Conservation (phyloP, 2,797 vertebrate species). For the Enteromius argenteus region DNA sequence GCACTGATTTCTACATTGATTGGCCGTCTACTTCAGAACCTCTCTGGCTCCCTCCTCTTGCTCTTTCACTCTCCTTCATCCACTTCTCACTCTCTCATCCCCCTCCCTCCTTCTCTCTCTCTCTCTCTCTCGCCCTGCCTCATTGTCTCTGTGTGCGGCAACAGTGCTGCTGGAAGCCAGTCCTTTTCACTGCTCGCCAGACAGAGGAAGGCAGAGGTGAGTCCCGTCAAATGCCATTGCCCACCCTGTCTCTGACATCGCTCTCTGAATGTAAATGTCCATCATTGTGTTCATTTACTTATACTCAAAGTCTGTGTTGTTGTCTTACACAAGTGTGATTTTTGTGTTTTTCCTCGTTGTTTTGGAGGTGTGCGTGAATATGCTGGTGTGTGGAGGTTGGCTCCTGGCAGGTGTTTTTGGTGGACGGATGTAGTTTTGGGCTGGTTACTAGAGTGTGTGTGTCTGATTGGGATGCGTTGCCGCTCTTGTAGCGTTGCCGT, state of each 20-base stretch:
- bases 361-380: constrained; percentile 18
- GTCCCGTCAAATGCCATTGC: constrained; percentile 47
- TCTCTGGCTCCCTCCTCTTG: constrained; percentile 66
- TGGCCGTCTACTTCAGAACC: constrained; percentile 67
- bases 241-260: constrained; percentile 33
- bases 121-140: constrained; percentile 62
- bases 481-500: constrained; percentile 13
- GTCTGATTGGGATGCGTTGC: constrained; percentile 30
- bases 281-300: constrained; percentile 17
- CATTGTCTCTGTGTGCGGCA: constrained; percentile 63
- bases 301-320: constrained; percentile 21
- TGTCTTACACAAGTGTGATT: constrained; percentile 27
- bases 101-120: constrained; percentile 40
- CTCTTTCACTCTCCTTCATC: constrained; percentile 65
- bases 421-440: constrained; percentile 24
- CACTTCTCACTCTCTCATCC: constrained; percentile 51
- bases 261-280: constrained; percentile 18
- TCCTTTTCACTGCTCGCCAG: constrained; percentile 61
- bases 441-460: constrained; percentile 8
- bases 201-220: constrained; percentile 65
- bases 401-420: constrained; percentile 28
- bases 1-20: constrained; percentile 68
- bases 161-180: constrained; percentile 58
- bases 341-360: constrained; percentile 22
- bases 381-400: constrained; percentile 18